A percentile compares a stretch with the other conserved stretches of the same genome.
Conservation (phyloP, 2,113 vertebrate genomes). For the Chrysochloris asiatica region DNA sequence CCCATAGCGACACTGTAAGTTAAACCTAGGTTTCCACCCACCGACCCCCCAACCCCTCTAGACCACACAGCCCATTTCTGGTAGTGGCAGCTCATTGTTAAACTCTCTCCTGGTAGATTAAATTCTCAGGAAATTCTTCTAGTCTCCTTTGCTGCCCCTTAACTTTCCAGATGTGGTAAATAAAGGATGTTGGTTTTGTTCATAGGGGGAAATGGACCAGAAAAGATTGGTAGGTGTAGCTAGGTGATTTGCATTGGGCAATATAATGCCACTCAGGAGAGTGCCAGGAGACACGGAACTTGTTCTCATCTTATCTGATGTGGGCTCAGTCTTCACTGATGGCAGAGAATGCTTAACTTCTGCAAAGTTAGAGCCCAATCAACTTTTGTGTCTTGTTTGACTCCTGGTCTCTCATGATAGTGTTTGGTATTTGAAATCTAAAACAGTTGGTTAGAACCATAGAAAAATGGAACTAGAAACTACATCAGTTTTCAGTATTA, state of each 20-base stretch:
- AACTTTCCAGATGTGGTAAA: background rate
- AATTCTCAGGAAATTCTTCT: background rate
- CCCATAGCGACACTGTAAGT: no score
- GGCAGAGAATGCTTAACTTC: background rate
- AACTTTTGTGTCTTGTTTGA: constrained; percentile 14
- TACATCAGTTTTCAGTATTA: background rate
- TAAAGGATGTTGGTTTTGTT: constrained; percentile 1
- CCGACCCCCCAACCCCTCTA: rapidly evolving
- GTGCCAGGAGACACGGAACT: background rate
- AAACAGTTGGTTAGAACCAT: background rate
- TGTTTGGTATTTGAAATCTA: constrained; percentile 38
- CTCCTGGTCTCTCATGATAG: background rate
- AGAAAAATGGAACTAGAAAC: background rate
- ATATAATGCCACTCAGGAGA: rapidly evolving
- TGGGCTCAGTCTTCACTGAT: background rate
- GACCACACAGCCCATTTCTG: background rate
- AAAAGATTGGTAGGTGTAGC: background rate
- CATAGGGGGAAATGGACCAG: rapidly evolving
- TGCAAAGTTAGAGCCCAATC: background rate
- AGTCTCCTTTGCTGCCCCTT: background rate
- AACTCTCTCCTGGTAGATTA: constrained; percentile 29
- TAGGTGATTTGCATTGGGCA: background rate
- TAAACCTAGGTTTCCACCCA: background rate
- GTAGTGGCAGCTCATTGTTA: background rate
- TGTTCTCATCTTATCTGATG: background rate